A percentile compares a stretch with the other conserved stretches of the same genome.
Evolutionary conservation across 2,797 vertebrate species (phyloP).

Genomic region (Halcyon chelicuti): DNA sequence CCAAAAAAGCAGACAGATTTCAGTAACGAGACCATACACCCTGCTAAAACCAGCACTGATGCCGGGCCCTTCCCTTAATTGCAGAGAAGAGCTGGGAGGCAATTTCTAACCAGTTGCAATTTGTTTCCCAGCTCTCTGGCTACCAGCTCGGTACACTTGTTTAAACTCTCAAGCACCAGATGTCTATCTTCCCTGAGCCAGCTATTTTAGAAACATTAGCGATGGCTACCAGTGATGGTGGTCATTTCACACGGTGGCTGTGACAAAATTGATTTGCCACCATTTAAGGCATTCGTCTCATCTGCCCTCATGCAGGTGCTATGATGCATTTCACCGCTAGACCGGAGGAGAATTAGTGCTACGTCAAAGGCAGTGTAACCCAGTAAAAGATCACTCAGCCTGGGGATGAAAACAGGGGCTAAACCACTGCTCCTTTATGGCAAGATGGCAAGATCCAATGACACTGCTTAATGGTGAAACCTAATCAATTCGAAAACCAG

Average conservation of each 20-base stretch:
- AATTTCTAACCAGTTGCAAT: not conserved
- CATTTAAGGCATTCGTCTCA: not conserved
- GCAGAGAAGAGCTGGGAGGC: not conserved
- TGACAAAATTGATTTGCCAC: not conserved
- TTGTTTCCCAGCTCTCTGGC: not conserved
- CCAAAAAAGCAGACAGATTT: not conserved
- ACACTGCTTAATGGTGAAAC: not conserved
- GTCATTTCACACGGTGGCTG: not conserved
- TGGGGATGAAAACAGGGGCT: not conserved
- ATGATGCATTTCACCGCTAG: not conserved
- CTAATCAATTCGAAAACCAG: not conserved
- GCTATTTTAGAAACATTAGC: not conserved
- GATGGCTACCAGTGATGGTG: not conserved
- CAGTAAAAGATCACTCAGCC: not conserved
- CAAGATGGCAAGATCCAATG: not conserved
- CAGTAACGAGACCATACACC: fast-evolving
- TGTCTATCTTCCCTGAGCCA: not conserved
- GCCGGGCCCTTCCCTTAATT: not conserved
- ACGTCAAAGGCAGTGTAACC: not conserved
- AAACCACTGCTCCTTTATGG: not conserved
- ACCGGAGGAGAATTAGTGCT: not conserved
- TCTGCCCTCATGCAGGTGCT: not conserved
- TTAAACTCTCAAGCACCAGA: not conserved
- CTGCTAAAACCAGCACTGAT: not conserved
- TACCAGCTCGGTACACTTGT: not conserved